phyloP scores from a whole-genome alignment of 23 tunicate species.

The Botrylloides violaceus region DNA sequence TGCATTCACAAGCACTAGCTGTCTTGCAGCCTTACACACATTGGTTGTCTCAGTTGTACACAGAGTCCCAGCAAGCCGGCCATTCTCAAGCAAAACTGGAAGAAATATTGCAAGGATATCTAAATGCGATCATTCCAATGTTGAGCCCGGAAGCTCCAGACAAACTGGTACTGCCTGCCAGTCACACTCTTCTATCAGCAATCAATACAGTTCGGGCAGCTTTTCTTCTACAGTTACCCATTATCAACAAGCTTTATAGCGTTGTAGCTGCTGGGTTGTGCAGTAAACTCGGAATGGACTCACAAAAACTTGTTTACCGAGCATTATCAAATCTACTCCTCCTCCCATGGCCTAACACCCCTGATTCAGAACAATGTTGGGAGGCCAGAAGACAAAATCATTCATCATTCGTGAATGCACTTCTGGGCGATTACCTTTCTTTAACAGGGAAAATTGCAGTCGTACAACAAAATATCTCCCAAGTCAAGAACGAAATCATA shows the following conservation, averaged over 20 bases:
- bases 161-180: slow-evolving; percentile 55
- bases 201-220: slow-evolving; percentile 73
- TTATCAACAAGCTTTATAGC: slow-evolving; percentile 44
- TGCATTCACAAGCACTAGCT: slow-evolving; percentile 84
- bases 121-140: slow-evolving; percentile 54
- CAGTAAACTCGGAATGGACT: slow-evolving; percentile 52
- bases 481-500: slow-evolving; percentile 53
- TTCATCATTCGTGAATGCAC: slow-evolving; percentile 32
- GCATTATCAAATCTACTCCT: slow-evolving; percentile 70
- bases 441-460: slow-evolving; percentile 13
- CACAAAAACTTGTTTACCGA: slow-evolving; percentile 67
- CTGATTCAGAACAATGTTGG: slow-evolving; percentile 81
- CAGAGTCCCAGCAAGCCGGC: slow-evolving; percentile 85
- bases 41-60: slow-evolving; percentile 87
- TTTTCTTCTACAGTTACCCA: slow-evolving; percentile 62
- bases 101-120: slow-evolving; percentile 43
- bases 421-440: slow-evolving; percentile 46
- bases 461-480: background rate
- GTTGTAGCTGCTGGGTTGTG: slow-evolving; percentile 75
- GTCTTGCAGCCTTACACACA: slow-evolving; percentile 86
- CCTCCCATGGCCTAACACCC: slow-evolving; percentile 95
- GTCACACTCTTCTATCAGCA: slow-evolving; percentile 69
- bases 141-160: slow-evolving; percentile 69
- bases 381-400: slow-evolving; percentile 51
- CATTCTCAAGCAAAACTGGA: slow-evolving; percentile 85